Evolutionary conservation across 2,797 vertebrate species (phyloP).

Genomic region (Coregonus ussuriensis): DNA sequence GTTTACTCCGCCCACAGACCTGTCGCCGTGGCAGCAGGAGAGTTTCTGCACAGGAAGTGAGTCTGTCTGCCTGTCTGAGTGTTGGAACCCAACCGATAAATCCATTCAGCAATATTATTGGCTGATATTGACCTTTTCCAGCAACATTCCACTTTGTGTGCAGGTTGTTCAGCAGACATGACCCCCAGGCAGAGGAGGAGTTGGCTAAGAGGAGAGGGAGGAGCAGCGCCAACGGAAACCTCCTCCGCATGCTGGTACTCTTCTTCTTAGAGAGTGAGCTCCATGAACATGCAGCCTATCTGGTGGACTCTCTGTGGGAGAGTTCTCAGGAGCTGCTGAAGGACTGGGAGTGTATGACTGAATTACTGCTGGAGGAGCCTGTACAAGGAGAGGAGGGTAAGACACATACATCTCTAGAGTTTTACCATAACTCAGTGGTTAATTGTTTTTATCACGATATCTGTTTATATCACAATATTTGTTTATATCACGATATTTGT

Average conservation of each 20-base stretch:
- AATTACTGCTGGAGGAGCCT: constrained; percentile 94
- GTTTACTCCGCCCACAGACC: constrained; percentile 96
- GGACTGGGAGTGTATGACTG: constrained; percentile 99
- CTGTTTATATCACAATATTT: too few relatives aligned
- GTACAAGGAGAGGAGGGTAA: constrained; percentile 97
- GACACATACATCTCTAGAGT: neutral
- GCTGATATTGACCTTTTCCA: neutral
- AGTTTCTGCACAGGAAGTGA: constrained; percentile 96
- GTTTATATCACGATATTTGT: too few relatives aligned
- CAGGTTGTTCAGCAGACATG: constrained; percentile 93
- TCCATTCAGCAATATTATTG: neutral
- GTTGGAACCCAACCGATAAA: neutral
- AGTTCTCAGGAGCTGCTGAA: constrained; percentile 98
- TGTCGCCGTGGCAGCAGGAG: constrained; percentile 93
- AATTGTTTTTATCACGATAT: too few relatives aligned
- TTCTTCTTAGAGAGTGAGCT: constrained; percentile 99
- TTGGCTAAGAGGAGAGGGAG: constrained; percentile 93
- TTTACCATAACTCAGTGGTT: too few relatives aligned
- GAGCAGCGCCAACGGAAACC: constrained; percentile 96
- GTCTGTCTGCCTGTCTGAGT: constrained; percentile 37
- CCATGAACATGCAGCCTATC: constrained; percentile 96
- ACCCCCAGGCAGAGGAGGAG: constrained; percentile 95
- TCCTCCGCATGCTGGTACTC: constrained; percentile 97
- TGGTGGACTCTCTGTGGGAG: constrained; percentile 99
- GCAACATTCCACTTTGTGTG: neutral